Conservation (phyloP, 2,797 vertebrate species). For the Danio albolineatus region DNA sequence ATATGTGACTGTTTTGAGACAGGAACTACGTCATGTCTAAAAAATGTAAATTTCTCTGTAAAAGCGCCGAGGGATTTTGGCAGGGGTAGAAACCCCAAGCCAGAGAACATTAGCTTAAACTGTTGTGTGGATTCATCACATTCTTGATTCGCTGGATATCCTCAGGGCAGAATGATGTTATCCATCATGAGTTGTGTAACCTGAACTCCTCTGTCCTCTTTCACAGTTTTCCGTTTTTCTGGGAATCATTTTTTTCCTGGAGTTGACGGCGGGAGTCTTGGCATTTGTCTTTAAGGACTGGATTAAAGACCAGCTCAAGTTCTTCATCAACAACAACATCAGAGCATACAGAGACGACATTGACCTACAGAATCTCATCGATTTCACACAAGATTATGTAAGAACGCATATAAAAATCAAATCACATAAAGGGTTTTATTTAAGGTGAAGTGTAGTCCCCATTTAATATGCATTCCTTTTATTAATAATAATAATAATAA, state of each 20-base stretch:
- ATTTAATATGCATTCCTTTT: too few relatives aligned
- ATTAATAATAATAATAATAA: too few relatives aligned
- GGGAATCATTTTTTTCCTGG: conserved; percentile 99
- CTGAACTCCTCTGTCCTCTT: background rate
- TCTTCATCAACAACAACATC: conserved; percentile 99
- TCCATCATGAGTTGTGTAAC: conserved; percentile 22
- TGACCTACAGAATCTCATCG: conserved; percentile 98
- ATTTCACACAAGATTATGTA: conserved; percentile 99
- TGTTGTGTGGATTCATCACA: background rate
- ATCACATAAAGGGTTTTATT: background rate
- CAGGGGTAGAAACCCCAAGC: background rate
- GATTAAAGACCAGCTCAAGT: conserved; percentile 99
- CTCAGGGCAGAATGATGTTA: background rate
- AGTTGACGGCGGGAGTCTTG: conserved; percentile 95
- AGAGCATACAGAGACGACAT: conserved; percentile 98
- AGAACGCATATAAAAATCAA: background rate
- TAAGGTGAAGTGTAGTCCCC: background rate
- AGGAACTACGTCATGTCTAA: background rate
- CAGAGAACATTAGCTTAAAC: background rate
- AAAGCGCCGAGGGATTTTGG: conserved; percentile 10
- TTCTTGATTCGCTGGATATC: background rate
- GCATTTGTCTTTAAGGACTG: conserved; percentile 99
- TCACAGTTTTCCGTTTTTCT: conserved; percentile 96
- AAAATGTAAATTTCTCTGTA: conserved; percentile 9
- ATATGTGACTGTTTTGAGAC: conserved; percentile 10